Conservation (phyloP, 2,113 vertebrate genomes). For the Falcunculus frontatus region DNA sequence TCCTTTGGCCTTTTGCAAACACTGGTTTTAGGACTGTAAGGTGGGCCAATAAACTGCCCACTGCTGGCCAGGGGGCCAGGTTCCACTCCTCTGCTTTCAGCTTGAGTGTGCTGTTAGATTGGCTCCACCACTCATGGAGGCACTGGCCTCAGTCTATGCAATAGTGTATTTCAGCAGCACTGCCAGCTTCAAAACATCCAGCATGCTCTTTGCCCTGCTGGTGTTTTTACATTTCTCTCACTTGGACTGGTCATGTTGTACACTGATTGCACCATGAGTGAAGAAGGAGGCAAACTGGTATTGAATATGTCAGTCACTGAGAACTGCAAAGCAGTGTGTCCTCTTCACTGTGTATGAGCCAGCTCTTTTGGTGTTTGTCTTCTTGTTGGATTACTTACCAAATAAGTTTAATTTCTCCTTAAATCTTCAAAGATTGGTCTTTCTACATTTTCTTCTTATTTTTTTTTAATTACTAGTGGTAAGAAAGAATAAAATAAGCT, state of each 20-base stretch:
- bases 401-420: not conserved
- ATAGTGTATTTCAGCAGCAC: not conserved
- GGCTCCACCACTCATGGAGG: not conserved
- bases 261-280: not conserved
- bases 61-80: not conserved
- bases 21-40: not conserved
- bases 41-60: fast-evolving
- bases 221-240: not conserved
- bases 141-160: not conserved
- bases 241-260: not conserved
- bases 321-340: not conserved
- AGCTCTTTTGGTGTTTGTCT: not conserved
- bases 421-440: not conserved
- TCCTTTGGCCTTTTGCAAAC: not conserved
- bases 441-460: not conserved
- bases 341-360: not conserved
- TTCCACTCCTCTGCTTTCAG: not conserved
- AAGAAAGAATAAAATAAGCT: not conserved
- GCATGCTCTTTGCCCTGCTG: not conserved
- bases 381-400: not conserved
- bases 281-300: not conserved
- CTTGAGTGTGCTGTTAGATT: not conserved
- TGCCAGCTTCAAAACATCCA: not conserved
- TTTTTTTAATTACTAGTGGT: not conserved
- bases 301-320: not conserved